These are phyloP conservation scores for Shinisaurus crocodilurus DNA, from an alignment of 2,113 vertebrate genomes.

Conservation along the genomic window DNA sequence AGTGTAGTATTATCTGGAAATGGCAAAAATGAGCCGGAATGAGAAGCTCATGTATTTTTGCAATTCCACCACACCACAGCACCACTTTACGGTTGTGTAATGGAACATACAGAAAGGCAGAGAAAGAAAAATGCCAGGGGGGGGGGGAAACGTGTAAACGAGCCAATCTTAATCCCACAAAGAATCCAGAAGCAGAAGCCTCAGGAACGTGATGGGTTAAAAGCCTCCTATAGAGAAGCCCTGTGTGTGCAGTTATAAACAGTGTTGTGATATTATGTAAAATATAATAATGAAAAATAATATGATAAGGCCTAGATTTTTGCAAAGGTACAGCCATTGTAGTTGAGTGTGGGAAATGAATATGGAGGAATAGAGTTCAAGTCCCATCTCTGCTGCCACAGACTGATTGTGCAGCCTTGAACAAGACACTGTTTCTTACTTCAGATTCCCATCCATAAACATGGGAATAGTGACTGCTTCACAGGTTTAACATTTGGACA, in stretches of 20 bases:
- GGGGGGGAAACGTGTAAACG: too few relatives aligned
- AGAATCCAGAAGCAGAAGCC: too few relatives aligned
- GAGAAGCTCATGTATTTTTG: too few relatives aligned
- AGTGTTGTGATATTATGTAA: background rate
- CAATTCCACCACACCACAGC: too few relatives aligned
- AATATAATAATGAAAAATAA: background rate
- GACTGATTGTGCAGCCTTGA: background rate
- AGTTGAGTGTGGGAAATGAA: background rate
- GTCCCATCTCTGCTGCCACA: background rate
- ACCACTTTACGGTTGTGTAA: too few relatives aligned
- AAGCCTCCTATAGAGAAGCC: too few relatives aligned
- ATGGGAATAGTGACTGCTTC: background rate
- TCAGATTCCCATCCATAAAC: background rate
- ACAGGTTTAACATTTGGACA: background rate
- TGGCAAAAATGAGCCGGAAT: too few relatives aligned
- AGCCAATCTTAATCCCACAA: too few relatives aligned
- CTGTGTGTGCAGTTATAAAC: background rate
- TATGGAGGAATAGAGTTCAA: background rate
- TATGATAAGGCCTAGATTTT: background rate
- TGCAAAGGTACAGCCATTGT: background rate
- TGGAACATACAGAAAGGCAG: too few relatives aligned
- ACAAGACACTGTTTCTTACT: background rate
- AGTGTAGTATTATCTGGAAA: too few relatives aligned
- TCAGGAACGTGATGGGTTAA: too few relatives aligned
- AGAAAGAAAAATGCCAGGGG: too few relatives aligned